These are phyloP conservation scores for Calyptommatus sinebrachiatus DNA, from an alignment of 2,113 vertebrate genomes.

Conservation along the genomic window DNA sequence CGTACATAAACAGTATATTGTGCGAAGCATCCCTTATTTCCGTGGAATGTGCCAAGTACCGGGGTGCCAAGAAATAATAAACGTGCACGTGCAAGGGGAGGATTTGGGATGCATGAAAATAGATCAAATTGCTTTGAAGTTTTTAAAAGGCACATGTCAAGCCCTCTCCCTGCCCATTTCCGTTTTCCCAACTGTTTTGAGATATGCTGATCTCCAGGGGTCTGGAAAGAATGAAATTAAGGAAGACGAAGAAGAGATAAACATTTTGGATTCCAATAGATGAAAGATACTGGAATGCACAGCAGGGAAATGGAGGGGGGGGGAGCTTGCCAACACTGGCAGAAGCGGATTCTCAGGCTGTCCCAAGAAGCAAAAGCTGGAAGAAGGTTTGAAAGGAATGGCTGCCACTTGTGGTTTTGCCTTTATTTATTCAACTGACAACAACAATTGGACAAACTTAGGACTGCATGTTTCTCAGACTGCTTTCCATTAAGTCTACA, in stretches of 20 bases:
- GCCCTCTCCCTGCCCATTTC: not conserved
- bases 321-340: not conserved
- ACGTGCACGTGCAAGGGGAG: slow-evolving; percentile 1
- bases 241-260: slow-evolving; percentile 32
- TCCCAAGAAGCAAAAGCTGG: not conserved
- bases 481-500: not conserved
- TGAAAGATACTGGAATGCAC: not conserved
- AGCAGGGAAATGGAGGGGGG: slow-evolving; percentile 10
- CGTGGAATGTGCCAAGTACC: slow-evolving; percentile 2
- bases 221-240: slow-evolving; percentile 29
- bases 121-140: not conserved
- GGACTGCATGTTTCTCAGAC: slow-evolving; percentile 7
- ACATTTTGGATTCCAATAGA: slow-evolving; percentile 5
- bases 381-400: not conserved
- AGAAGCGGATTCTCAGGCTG: not conserved
- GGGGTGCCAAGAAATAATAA: slow-evolving; percentile 31
- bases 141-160: not conserved
- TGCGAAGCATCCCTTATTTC: slow-evolving; percentile 8
- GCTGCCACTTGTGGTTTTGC: not conserved
- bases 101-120: slow-evolving; percentile 17
- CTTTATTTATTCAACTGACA: slow-evolving; percentile 10
- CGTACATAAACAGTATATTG: not conserved
- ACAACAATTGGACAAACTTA: not conserved
- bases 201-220: slow-evolving; percentile 11
- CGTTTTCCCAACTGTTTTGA: slow-evolving; percentile 8